phyloP scores from a whole-genome alignment of 2,113 vertebrate species.

The Myotis davidii region DNA sequence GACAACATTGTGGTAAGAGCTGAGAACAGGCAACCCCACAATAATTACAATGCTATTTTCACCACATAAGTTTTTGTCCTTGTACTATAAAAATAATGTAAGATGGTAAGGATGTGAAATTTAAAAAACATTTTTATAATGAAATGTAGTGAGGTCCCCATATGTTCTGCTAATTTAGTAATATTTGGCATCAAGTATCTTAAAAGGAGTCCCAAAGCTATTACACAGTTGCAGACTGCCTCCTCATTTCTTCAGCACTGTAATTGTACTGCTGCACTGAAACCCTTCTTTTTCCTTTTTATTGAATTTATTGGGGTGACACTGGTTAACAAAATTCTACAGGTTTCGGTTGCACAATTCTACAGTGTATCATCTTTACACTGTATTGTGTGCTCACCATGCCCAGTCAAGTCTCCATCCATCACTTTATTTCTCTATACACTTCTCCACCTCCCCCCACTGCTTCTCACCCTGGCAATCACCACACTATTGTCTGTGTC shows the following conservation, averaged over 20 bases:
- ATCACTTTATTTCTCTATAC: not conserved
- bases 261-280: conserved; percentile 52
- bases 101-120: not conserved
- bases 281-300: not conserved
- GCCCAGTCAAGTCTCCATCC: not conserved
- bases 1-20: not conserved
- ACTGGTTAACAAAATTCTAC: not conserved
- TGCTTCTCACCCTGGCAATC: not conserved
- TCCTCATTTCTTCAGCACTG: not conserved
- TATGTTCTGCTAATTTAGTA: conserved; percentile 54
- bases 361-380: not conserved
- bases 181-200: conserved; percentile 57
- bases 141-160: not conserved
- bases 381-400: not conserved
- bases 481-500: not conserved
- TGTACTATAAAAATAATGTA: conserved; percentile 7
- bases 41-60: conserved; percentile 41
- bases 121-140: conserved; percentile 41
- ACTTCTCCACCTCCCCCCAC: not conserved
- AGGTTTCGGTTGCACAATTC: not conserved
- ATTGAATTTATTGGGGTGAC: not conserved
- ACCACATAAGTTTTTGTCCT: not conserved
- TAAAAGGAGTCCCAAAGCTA: conserved; percentile 37
- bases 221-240: conserved; percentile 48
- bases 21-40: not conserved